Percentiles rank a stretch among this genome's conserved stretches.
Conservation (phyloP, 2,888 invertebrate species). For the Chrysomela aeneicollis region DNA sequence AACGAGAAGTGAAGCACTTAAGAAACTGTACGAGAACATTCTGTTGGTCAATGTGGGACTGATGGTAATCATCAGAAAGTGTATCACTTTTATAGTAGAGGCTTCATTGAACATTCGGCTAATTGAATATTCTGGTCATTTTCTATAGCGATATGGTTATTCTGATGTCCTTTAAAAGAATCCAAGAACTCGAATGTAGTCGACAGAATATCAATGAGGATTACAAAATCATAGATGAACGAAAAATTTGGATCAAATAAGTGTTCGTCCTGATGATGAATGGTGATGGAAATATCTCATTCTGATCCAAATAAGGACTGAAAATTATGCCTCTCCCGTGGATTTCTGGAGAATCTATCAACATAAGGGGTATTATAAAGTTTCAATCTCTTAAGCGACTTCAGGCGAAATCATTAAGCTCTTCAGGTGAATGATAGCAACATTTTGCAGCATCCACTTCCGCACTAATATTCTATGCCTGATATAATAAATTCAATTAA, state of each 20-base stretch:
- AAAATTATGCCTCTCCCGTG: too few relatives aligned
- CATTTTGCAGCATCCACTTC: neutral
- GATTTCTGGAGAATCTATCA: neutral
- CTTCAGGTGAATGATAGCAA: neutral
- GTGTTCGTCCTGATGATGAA: too few relatives aligned
- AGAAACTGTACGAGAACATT: neutral
- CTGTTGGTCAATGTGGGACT: neutral
- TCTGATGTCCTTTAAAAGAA: constrained; percentile 8
- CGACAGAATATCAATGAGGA: too few relatives aligned
- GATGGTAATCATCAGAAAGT: neutral
- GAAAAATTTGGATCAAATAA: too few relatives aligned
- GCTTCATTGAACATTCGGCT: constrained; percentile 17
- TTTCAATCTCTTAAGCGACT: neutral
- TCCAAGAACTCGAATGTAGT: neutral
- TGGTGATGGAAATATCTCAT: too few relatives aligned
- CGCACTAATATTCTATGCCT: neutral
- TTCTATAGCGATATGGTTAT: neutral
- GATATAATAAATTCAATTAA: constrained; percentile 8
- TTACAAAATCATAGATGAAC: too few relatives aligned
- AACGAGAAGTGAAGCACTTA: constrained; percentile 1
- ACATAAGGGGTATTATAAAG: constrained; percentile 2
- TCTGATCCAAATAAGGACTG: too few relatives aligned
- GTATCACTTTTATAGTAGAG: constrained; percentile 22
- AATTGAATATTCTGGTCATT: constrained; percentile 25
- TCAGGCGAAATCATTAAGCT: neutral